A percentile compares a stretch with the other conserved stretches of the same genome.
These are phyloP conservation scores for Actinernus sp. DNA, from an alignment of 92 coral and sea anemone species.

Conservation along the genomic window DNA sequence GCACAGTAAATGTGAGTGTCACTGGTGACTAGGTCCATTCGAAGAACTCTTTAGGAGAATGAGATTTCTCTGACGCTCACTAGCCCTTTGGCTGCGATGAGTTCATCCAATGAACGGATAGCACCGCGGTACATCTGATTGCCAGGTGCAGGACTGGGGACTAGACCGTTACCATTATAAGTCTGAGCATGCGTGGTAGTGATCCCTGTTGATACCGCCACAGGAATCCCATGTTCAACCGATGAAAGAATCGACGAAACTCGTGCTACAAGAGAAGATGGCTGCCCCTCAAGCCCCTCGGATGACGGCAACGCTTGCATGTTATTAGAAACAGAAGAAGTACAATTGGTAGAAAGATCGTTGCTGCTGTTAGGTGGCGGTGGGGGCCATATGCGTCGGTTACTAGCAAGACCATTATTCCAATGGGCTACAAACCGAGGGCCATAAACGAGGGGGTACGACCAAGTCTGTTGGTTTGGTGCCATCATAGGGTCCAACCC, in stretches of 20 bases:
- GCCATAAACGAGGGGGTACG: background rate
- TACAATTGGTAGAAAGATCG: slow-evolving; percentile 55
- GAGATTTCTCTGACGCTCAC: background rate
- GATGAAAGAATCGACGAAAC: slow-evolving; percentile 1
- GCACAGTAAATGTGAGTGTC: too few relatives aligned
- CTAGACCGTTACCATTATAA: background rate
- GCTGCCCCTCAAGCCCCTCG: too few relatives aligned
- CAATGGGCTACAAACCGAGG: too few relatives aligned
- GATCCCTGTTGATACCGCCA: background rate
- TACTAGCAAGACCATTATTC: too few relatives aligned
- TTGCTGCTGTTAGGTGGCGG: too few relatives aligned
- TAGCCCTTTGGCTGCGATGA: slow-evolving; percentile 52
- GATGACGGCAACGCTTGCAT: too few relatives aligned
- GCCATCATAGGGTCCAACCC: too few relatives aligned
- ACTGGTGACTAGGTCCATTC: too few relatives aligned
- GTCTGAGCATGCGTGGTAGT: background rate
- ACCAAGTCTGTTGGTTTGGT: background rate
- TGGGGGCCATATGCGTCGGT: too few relatives aligned
- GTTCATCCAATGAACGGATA: slow-evolving; percentile 38
- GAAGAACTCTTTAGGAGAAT: too few relatives aligned
- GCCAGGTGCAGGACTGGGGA: background rate
- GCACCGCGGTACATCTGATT: background rate
- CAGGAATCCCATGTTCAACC: background rate
- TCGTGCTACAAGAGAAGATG: slow-evolving; percentile 6
- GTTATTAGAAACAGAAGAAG: too few relatives aligned